Conservation (phyloP, 2,113 vertebrate genomes). For the Psophia crepitans region DNA sequence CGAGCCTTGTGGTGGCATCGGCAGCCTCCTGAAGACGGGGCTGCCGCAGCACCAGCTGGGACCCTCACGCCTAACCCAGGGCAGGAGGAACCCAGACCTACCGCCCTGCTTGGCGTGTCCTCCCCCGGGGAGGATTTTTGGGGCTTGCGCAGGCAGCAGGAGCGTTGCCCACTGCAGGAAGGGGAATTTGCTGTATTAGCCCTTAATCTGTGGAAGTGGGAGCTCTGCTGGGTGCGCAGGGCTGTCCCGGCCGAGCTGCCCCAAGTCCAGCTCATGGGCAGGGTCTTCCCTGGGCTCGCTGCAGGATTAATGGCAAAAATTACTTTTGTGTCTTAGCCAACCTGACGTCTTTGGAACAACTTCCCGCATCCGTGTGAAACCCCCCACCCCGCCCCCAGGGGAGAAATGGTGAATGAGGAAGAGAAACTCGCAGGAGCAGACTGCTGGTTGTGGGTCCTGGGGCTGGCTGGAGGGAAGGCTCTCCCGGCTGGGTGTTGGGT, state of each 20-base stretch:
- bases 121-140: not conserved
- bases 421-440: not conserved
- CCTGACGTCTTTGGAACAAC: not conserved
- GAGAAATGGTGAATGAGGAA: not conserved
- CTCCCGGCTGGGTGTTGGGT: not conserved
- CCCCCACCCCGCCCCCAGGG: not conserved
- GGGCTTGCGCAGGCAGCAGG: not conserved
- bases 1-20: rapidly evolving
- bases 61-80: rapidly evolving
- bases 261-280: too few species aligned
- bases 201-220: not conserved
- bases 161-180: not conserved
- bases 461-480: not conserved
- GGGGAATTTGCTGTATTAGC: not conserved
- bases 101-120: not conserved
- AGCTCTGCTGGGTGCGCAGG: rapidly evolving
- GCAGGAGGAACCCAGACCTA: not conserved
- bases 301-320: not conserved
- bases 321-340: not conserved
- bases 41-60: not conserved
- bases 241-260: not conserved
- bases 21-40: too few species aligned
- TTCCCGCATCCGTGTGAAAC: not conserved
- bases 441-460: rapidly evolving
- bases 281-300: too few species aligned